Evolutionary conservation across 2,888 invertebrate genomes (phyloP).

Genomic region (Catotricha subobsoleta): DNA sequence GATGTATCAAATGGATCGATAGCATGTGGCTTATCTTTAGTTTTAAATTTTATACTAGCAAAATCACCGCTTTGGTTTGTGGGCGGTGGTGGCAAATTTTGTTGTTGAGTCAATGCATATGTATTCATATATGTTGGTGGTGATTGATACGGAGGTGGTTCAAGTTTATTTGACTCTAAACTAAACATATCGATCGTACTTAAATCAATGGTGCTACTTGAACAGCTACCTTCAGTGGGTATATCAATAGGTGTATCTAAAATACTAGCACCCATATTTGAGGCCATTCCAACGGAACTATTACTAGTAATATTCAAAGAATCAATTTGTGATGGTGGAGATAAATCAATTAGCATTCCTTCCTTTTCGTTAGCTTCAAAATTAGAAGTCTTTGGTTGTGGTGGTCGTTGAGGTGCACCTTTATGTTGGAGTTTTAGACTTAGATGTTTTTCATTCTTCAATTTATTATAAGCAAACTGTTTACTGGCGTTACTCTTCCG

Average conservation of each 20-base stretch:
- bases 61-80: neutral
- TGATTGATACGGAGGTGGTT: conserved; percentile 35
- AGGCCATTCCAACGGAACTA: neutral
- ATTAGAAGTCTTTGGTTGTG: conserved; percentile 21
- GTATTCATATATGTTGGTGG: conserved; percentile 38
- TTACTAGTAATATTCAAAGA: conserved; percentile 11
- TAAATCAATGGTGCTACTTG: conserved; percentile 11
- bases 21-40: conserved; percentile 15
- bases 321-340: conserved; percentile 33
- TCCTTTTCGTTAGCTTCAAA: conserved; percentile 28
- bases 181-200: conserved; percentile 14
- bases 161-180: conserved; percentile 12
- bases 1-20: conserved; percentile 60
- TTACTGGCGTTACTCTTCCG: conserved; percentile 33
- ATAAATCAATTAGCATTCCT: conserved; percentile 57
- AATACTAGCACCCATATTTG: conserved; percentile 25
- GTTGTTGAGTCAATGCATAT: conserved; percentile 20
- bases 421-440: conserved; percentile 18
- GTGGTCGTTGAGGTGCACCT: conserved; percentile 24
- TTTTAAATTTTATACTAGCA: neutral
- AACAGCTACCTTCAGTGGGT: conserved; percentile 26
- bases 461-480: conserved; percentile 68
- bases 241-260: conserved; percentile 59
- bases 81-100: neutral
- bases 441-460: conserved; percentile 45